A percentile compares a stretch with the other conserved stretches of the same genome.
Evolutionary conservation across 2,797 vertebrate species (phyloP).

Genomic region (Propithecus perrieri): DNA sequence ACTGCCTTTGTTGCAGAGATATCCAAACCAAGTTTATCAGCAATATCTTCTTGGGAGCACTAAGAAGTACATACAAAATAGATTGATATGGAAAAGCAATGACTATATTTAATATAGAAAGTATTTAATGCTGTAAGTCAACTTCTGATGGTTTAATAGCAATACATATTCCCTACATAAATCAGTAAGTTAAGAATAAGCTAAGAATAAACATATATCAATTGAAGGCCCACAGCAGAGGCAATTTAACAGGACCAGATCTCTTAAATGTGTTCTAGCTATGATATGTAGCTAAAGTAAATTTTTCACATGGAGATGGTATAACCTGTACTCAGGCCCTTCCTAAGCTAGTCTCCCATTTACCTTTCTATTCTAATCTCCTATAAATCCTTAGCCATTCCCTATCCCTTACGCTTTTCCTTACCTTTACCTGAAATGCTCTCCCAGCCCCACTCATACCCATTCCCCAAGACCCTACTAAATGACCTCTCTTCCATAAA

Average conservation of each 20-base stretch:
- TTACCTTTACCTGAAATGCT: neutral
- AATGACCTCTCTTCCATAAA: neutral
- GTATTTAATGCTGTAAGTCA: neutral
- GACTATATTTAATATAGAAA: slow-evolving; percentile 41
- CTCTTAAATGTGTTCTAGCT: neutral
- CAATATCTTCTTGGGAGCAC: slow-evolving; percentile 97
- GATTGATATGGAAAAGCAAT: neutral
- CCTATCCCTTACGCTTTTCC: neutral
- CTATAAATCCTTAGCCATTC: neutral
- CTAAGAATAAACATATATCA: neutral
- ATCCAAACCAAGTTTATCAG: slow-evolving; percentile 93
- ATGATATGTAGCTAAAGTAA: neutral
- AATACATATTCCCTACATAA: neutral
- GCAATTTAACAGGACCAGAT: neutral
- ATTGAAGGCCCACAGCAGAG: neutral
- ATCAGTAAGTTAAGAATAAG: neutral
- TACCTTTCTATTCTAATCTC: neutral
- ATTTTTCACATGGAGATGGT: neutral
- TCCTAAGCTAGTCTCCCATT: neutral
- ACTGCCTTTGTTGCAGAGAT: slow-evolving; percentile 90
- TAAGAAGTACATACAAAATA: slow-evolving; percentile 75
- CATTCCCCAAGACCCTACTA: neutral
- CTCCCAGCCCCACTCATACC: neutral
- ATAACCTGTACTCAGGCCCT: neutral
- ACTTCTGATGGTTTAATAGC: neutral